phyloP scores from a whole-genome alignment of 2,797 vertebrate species.

The Sebastiscus albofasciatus region DNA sequence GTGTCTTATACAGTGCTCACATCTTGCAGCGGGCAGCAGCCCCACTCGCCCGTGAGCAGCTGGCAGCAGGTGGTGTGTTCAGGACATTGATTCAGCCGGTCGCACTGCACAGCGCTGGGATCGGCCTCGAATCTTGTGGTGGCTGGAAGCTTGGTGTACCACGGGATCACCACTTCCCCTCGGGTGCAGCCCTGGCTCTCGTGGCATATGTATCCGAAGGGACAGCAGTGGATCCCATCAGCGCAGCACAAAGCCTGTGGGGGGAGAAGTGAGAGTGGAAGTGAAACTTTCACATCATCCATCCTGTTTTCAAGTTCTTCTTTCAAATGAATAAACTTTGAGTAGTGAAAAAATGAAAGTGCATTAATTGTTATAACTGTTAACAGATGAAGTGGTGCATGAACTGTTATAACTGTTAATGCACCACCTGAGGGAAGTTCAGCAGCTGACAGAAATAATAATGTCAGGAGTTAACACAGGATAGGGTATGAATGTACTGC shows the following conservation, averaged over 20 bases:
- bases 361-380: background rate
- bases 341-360: background rate
- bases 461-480: background rate
- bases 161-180: conserved; percentile 70
- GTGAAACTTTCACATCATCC: conserved; percentile 18
- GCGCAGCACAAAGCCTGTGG: conserved; percentile 78
- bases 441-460: background rate
- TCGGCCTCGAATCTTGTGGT: background rate
- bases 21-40: conserved; percentile 77
- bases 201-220: conserved; percentile 60
- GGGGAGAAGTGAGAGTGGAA: conserved; percentile 29
- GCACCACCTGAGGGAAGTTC: background rate
- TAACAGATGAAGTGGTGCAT: too few relatives aligned
- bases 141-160: conserved; percentile 77
- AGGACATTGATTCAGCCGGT: conserved; percentile 45
- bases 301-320: conserved; percentile 22
- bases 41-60: conserved; percentile 65
- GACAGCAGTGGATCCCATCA: conserved; percentile 76
- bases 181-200: conserved; percentile 37
- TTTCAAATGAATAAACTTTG: background rate
- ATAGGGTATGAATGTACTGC: background rate
- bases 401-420: background rate
- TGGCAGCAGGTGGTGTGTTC: conserved; percentile 68
- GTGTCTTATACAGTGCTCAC: conserved; percentile 41
- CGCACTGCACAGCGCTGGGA: conserved; percentile 29